Conservation (phyloP, 2,113 vertebrate species). For the Scytalopus superciliaris region DNA sequence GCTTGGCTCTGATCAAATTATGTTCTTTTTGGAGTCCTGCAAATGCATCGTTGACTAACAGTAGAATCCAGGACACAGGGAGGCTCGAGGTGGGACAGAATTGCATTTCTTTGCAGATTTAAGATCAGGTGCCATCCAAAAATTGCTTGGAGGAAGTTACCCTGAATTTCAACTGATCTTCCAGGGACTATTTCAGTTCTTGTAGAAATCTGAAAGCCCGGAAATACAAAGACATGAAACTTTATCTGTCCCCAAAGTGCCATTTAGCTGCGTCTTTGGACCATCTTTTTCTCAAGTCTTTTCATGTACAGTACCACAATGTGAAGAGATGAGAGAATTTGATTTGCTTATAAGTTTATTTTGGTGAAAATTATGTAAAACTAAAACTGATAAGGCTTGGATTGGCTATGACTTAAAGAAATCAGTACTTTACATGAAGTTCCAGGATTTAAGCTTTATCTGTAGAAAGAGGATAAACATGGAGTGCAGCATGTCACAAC, state of each 20-base stretch:
- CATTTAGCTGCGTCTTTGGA: neutral
- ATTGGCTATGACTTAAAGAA: neutral
- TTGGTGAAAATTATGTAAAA: neutral
- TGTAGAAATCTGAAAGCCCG: neutral
- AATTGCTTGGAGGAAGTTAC: neutral
- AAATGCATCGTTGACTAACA: neutral
- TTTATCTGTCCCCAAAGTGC: neutral
- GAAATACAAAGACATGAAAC: neutral
- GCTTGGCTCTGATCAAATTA: neutral
- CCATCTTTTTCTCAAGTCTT: neutral
- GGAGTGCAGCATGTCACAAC: slow-evolving; percentile 31
- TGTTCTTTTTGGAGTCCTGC: neutral
- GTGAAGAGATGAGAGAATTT: neutral
- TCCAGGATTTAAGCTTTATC: neutral
- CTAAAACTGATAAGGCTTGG: neutral
- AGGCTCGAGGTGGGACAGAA: neutral
- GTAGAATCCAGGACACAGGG: neutral
- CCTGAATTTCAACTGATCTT: neutral
- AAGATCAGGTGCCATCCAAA: neutral
- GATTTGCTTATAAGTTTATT: neutral
- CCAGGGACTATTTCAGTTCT: neutral
- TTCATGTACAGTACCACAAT: neutral
- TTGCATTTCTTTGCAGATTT: neutral
- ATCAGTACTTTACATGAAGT: neutral
- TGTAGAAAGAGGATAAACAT: slow-evolving; percentile 24